Base-by-base conservation (phyloP, 2,888 invertebrate genomes). In the Pilophorus perplexus region DNA sequence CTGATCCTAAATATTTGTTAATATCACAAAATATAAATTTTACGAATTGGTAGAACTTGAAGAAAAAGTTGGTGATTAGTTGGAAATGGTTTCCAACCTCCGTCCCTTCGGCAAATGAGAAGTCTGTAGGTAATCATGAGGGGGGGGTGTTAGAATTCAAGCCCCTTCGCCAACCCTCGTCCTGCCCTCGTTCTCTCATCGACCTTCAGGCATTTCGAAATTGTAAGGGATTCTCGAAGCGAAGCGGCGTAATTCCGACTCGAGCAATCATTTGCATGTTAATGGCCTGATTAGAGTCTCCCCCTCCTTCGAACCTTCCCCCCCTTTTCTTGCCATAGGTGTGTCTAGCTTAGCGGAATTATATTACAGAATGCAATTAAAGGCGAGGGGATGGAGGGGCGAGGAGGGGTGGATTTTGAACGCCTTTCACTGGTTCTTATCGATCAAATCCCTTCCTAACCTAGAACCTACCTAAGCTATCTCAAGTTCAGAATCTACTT, bases 201-300 rank as follows among this genome's bases (percentile, higher is more conserved):
- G 50, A 50, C 54, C 64, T 54, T 54, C 54, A 52, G 50, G 64
- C 64, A 62, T 64, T 64, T 64, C 55, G 66, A 59, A 66, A 57
- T 66, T 66, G 57, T 66, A 66, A 65, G 57, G 66, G 66, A 66
- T 66, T 66, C 66, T 57, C 57, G 33, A 57, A 66, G 52, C 66
- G 57, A 37, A 57, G 57, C 52, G 28, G 50, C 66, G 66, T 66
- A 66, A 66, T 66, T 66, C 66, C 66, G 48, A 66, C 46, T 66
- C 54, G 57, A 57, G 66, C 66, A 66, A 66, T 66, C 66, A 66
- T 66, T 66, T 66, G 66, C 66, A 66, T 66, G 66, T 66, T 66
- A 66, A 66, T 66, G 57, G 66, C 66, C 57, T 66, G 66, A 66
- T 66, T 66, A 66, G 57, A 48, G 66, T 14, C 12, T 14, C 66